These are phyloP conservation scores for Drosophila niveifrons DNA, from an alignment of 2,888 invertebrate species.

Conservation along the genomic window DNA sequence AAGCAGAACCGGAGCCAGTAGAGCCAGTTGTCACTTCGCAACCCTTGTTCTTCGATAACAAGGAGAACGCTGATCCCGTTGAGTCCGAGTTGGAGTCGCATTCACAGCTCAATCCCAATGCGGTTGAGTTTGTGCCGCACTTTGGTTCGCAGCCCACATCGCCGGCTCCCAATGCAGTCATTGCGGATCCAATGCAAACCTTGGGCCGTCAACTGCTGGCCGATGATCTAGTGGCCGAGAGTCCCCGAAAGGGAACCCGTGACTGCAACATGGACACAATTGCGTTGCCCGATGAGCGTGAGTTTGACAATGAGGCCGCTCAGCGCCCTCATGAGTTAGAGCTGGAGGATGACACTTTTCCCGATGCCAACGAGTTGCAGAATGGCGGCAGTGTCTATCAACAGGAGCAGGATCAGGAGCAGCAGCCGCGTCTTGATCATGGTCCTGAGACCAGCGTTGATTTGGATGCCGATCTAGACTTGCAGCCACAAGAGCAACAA, in stretches of 20 bases:
- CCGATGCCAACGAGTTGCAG: conserved; percentile 41
- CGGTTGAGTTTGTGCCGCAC: conserved; percentile 90
- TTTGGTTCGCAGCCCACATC: conserved; percentile 87
- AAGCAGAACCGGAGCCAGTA: conserved; percentile 35
- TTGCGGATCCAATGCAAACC: conserved; percentile 42
- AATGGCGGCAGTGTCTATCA: conserved; percentile 47
- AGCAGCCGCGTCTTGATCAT: conserved; percentile 66
- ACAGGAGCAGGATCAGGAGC: conserved; percentile 10
- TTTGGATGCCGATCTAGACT: conserved; percentile 54
- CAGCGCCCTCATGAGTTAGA: conserved; percentile 83
- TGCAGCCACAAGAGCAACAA: conserved; percentile 4
- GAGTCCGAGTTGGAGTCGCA: conserved; percentile 87
- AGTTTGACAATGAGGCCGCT: conserved; percentile 83
- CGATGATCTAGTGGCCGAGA: conserved; percentile 88
- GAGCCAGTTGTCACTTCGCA: conserved; percentile 10
- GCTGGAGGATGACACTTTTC: conserved; percentile 66
- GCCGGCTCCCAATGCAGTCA: conserved; percentile 63
- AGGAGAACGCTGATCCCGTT: conserved; percentile 62
- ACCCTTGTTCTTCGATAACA: conserved; percentile 59
- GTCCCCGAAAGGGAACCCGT: conserved; percentile 89
- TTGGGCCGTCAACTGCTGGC: conserved; percentile 64
- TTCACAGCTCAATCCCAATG: conserved; percentile 93
- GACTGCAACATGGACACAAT: conserved; percentile 83
- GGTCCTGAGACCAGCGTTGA: conserved; percentile 81
- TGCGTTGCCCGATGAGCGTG: conserved; percentile 81